These are phyloP conservation scores for Drosophila maculinotata DNA, from an alignment of 2,888 invertebrate species.

Conservation along the genomic window DNA sequence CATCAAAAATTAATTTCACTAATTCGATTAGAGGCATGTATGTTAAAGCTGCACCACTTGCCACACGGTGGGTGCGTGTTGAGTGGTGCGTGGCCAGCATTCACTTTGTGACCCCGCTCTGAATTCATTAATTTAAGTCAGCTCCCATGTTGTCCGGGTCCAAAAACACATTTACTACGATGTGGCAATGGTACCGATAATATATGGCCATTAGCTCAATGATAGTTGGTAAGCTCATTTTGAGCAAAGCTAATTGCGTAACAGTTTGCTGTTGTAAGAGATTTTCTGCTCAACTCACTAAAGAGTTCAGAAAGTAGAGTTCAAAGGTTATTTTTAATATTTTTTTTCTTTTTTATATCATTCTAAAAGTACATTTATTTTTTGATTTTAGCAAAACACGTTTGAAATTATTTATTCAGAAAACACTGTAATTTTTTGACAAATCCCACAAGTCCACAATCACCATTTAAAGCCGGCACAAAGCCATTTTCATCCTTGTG, in stretches of 20 bases:
- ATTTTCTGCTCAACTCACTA: not conserved
- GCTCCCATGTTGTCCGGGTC: slow-evolving; percentile 26
- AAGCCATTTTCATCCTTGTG: slow-evolving; percentile 28
- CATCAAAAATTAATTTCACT: slow-evolving; percentile 85
- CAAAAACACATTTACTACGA: slow-evolving; percentile 32
- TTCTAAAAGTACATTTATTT: too few relatives aligned
- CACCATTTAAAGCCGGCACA: slow-evolving; percentile 35
- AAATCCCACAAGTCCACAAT: slow-evolving; percentile 45
- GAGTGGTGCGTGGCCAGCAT: slow-evolving; percentile 22
- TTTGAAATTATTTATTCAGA: not conserved
- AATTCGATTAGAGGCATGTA: slow-evolving; percentile 81
- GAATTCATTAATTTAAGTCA: slow-evolving; percentile 70
- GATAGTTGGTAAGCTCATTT: slow-evolving; percentile 39
- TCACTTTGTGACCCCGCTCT: slow-evolving; percentile 25
- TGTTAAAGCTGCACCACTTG: slow-evolving; percentile 48
- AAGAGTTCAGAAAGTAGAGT: not conserved
- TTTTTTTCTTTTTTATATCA: not conserved
- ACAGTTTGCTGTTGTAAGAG: not conserved
- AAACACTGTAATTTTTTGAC: slow-evolving; percentile 6
- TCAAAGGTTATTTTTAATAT: not conserved
- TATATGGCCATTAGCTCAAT: slow-evolving; percentile 46
- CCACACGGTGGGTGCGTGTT: too few relatives aligned
- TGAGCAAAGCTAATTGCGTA: slow-evolving; percentile 22
- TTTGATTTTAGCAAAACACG: not conserved
- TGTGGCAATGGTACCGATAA: slow-evolving; percentile 65